Base-by-base conservation (phyloP, 2,113 vertebrate species). In the Charadrius vociferus region DNA sequence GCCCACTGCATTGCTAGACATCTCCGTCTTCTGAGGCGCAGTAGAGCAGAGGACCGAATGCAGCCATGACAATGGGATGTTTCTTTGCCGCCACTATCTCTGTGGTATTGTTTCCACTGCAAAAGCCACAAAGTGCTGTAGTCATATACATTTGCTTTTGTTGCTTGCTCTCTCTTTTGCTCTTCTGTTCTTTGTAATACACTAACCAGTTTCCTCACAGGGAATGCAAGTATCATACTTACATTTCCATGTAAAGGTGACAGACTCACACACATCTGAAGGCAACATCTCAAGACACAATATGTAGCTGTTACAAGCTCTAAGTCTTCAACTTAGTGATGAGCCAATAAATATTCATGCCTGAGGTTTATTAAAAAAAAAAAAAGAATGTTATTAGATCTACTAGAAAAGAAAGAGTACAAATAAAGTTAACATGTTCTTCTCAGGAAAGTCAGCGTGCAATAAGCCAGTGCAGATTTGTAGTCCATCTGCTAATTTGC, bases 291-390 rank as follows among this genome's bases (percentile, higher is more conserved):
- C 87, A 66, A 73, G 78, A 93, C 90, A 82, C 37, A 55, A n/a
- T 1, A 47, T 3, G 34, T 55, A 79, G 66, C 58, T 90, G 61
- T 75, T 94, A 10, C 19, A 65, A 79, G 23, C 52, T 68, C 65
- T 32, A 55, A 72, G 45, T 36, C 68, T 70, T 91, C 81, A 65
- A 16, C 30, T 36, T 49, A n/a, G 71, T 37, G 53, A 91, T 65
- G 41, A 91, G 71, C 61, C 85, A 95, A 93, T 81, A 93, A 94
- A 93, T 49, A 85, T 75, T 85, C 90, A 68, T n/a, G 70, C 53
- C 84, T 61, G 34, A 75, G 70, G 81, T 52, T 87, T 27, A 75
- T 37, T 26, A 1, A 4, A 13, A 43, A 70, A 65, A 63, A 50
- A 65, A 26, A 8, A n/a, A 43, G 2, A 84, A 39, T 10, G 6